Evolutionary conservation across 2,797 vertebrate genomes (phyloP), one percentile per base, ranked within the genome.

Genomic region (Eidolon dupreanum): DNA sequence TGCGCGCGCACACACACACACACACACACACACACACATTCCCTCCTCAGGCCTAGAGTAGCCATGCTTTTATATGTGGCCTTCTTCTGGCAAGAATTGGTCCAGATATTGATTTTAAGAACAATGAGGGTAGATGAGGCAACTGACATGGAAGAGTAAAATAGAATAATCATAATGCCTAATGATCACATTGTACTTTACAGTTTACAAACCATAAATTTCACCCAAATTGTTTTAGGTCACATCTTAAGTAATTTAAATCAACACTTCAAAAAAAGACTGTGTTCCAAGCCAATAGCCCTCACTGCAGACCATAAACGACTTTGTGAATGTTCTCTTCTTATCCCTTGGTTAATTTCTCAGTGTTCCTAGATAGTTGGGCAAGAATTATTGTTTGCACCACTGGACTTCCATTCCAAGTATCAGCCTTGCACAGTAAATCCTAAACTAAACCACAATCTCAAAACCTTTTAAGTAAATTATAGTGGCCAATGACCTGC

Each of bases 391-490:
- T 1, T 75, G 12, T 88, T 88, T 38, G 28, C 22, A 61, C 11
- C 28, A 28, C 4, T 88, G 31, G 36, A 83, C 68, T 88, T 75
- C 49, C 28, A 84, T 71, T 87, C n/a, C 36, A 61, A 82, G 41
- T n/a, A 49, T 36, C 49, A 90, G 22, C 46, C 38, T 83, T 51
- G 15, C 20, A 88, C 53, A 85, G 61, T 61, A 33, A 96, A 87
- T 95, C 82, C 51, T 66, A 88, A 93, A 92, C 90, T 92, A 89
- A 94, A 79, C 84, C 61, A 36, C 49, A 93, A 31, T 78, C 91
- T 81, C 66, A 88, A 55, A 88, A 65, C 33, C 89, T 93, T 78
- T 84, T 90, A 91, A 70, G 10, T 83, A 90, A 74, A 49, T 24
- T 51, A 38, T 7, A 95, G 66, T 36, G 49, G 38, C 43, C 77